Conservation (phyloP, 2,113 vertebrate species). For the Nothocercus julius region DNA sequence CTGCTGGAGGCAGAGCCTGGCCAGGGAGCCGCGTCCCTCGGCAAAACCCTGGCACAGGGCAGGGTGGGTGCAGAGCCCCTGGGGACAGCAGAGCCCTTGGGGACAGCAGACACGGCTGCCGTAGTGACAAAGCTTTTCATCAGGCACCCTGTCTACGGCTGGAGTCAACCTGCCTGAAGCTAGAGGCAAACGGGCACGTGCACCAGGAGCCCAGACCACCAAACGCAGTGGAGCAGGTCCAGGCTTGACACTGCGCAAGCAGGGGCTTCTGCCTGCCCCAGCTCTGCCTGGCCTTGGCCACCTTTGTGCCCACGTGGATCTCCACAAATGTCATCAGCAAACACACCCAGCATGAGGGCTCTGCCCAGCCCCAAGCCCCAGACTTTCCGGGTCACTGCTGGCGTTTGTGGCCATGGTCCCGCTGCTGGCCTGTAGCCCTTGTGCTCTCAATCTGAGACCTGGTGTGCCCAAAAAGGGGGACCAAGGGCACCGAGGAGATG, state of each 20-base stretch:
- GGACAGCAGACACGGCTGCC: neutral
- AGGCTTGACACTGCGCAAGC: neutral
- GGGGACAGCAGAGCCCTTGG: neutral
- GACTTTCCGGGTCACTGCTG: no score
- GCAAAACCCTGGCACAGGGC: neutral
- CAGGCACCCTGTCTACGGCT: neutral
- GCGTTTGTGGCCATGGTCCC: no score
- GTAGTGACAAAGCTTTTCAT: neutral
- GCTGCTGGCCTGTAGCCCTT: no score
- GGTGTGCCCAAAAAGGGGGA: no score
- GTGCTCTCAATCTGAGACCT: no score
- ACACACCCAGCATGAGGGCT: neutral
- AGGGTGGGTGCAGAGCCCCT: neutral
- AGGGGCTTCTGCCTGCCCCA: neutral
- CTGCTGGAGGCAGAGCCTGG: no score
- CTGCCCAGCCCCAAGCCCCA: neutral
- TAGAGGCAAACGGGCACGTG: neutral
- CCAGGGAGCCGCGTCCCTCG: neutral
- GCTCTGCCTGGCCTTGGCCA: no score
- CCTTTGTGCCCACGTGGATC: neutral
- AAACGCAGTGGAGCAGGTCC: accelerated
- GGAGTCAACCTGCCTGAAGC: neutral
- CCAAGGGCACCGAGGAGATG: no score
- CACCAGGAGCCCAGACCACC: neutral
- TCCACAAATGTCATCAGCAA: neutral